Evolutionary conservation across 2,797 vertebrate genomes (phyloP), one percentile per base, ranked within the genome.

Genomic region (Urophycis tenuis): DNA sequence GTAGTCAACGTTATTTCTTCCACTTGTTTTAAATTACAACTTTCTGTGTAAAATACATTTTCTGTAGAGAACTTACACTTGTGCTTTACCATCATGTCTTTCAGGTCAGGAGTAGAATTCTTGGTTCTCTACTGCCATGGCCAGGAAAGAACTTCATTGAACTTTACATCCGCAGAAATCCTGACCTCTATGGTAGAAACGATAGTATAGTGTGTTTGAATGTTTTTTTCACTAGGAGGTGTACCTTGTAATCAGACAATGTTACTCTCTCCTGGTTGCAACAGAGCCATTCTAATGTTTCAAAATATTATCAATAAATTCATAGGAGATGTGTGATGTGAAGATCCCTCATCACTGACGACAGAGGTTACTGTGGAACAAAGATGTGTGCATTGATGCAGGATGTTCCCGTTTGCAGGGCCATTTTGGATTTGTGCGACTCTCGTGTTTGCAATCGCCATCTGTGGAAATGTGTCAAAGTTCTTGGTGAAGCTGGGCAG

Each of bases 351-450:
- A 64, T 25, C n/a, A 64, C 53, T 25, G 19, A 9, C 9, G 53
- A 49, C 45, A 3, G 14, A 41, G 25, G 53, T 17, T 0, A 25
- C 53, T 25, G 60, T 22, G 10, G 2, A 15, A 33, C 15, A 72
- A 25, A 34, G 15, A 5, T 9, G 53, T 60, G 19, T 60, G 22
- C 22, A 60, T 60, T 60, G 19, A 60, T 60, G 53, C 53, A 36
- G 73, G 10, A 29, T 78, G 39, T 80, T 33, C 87, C 39, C 85
- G 45, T 34, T 82, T 86, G 75, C 79, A 99, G 98, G 98, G 84
- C 98, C 98, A 1, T 98, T 99, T 84, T 99, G 98, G 98, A 99
- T 99, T 88, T 99, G 98, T 84, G 95, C 96, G 78, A 99, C 98
- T 0, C 91, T 99, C 0, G 96, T 99, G 73, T 99, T 99, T 88